Evolutionary conservation across 2,113 vertebrate genomes (phyloP).

Genomic region (Sinosuthora webbiana): DNA sequence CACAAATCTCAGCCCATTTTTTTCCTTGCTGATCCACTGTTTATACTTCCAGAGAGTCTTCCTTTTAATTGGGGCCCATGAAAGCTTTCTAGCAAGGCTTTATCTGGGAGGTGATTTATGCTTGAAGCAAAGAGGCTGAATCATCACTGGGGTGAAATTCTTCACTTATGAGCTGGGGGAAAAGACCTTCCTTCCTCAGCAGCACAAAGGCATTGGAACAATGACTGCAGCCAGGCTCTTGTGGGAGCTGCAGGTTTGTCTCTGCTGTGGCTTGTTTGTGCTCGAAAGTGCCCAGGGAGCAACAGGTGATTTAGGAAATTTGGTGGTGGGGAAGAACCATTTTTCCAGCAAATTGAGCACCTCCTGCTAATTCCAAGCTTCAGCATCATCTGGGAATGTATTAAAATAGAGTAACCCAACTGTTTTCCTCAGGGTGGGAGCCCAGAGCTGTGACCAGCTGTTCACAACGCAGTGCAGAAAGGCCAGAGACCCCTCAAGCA

Average conservation of each 20-base stretch:
- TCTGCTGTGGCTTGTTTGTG: background rate
- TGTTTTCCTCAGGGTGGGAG: background rate
- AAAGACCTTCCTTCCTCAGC: conserved; percentile 15
- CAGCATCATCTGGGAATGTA: fast-evolving
- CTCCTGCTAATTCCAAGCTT: background rate
- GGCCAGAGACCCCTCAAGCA: background rate
- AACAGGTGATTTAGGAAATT: background rate
- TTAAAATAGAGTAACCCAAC: background rate
- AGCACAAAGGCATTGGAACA: background rate
- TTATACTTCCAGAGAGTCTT: background rate
- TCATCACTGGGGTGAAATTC: background rate
- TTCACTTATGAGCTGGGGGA: background rate
- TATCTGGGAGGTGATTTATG: conserved; percentile 18
- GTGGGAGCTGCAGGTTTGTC: background rate
- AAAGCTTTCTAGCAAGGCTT: conserved; percentile 45
- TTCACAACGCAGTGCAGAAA: background rate
- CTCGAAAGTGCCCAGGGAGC: background rate
- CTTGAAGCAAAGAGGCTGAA: conserved; percentile 25
- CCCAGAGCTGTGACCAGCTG: too few species aligned
- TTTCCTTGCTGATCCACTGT: background rate
- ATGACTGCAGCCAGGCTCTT: background rate
- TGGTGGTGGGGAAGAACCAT: background rate
- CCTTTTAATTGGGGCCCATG: conserved; percentile 14
- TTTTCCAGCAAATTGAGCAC: background rate
- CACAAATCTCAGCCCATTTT: background rate